These are phyloP conservation scores for Disparrhopalites patrizii DNA, from an alignment of 2,888 invertebrate genomes.

Conservation along the genomic window DNA sequence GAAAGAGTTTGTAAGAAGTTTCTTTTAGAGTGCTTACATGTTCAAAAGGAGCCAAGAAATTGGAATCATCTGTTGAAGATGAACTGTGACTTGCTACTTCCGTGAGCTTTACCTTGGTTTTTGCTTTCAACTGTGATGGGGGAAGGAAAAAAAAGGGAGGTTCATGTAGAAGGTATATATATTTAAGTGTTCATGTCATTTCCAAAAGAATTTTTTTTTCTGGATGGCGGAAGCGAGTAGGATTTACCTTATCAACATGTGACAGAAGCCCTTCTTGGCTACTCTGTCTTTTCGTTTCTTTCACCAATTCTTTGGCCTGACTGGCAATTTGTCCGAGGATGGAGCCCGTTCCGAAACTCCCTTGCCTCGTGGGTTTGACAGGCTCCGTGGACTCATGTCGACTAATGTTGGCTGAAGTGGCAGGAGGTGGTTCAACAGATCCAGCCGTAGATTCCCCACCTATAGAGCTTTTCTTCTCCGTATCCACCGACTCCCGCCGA, in stretches of 20 bases:
- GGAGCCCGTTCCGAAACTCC: slow-evolving; percentile 54
- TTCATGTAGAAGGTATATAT: neutral
- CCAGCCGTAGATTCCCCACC: slow-evolving; percentile 6
- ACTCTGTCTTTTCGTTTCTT: slow-evolving; percentile 81
- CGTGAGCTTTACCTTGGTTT: slow-evolving; percentile 61
- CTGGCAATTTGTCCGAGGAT: slow-evolving; percentile 80
- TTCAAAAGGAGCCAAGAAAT: slow-evolving; percentile 23
- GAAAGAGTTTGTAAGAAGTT: neutral
- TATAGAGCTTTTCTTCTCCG: slow-evolving; percentile 20
- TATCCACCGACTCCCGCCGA: slow-evolving; percentile 38
- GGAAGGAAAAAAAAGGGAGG: neutral
- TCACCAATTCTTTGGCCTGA: slow-evolving; percentile 82
- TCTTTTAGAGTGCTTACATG: slow-evolving; percentile 4
- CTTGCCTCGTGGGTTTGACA: slow-evolving; percentile 50
- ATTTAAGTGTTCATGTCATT: too few species aligned
- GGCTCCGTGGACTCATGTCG: slow-evolving; percentile 53
- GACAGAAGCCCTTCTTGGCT: slow-evolving; percentile 80
- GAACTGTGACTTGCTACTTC: slow-evolving; percentile 56
- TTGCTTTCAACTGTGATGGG: slow-evolving; percentile 56
- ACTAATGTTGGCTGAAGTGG: neutral
- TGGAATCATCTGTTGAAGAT: slow-evolving; percentile 58
- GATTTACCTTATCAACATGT: slow-evolving; percentile 78
- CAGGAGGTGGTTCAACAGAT: neutral
- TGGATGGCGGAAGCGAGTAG: neutral
- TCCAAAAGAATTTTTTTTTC: neutral